A percentile compares a stretch with the other conserved stretches of the same genome.
These are phyloP conservation scores for Dinomys branickii DNA, from an alignment of 2,113 vertebrate genomes.

Conservation along the genomic window DNA sequence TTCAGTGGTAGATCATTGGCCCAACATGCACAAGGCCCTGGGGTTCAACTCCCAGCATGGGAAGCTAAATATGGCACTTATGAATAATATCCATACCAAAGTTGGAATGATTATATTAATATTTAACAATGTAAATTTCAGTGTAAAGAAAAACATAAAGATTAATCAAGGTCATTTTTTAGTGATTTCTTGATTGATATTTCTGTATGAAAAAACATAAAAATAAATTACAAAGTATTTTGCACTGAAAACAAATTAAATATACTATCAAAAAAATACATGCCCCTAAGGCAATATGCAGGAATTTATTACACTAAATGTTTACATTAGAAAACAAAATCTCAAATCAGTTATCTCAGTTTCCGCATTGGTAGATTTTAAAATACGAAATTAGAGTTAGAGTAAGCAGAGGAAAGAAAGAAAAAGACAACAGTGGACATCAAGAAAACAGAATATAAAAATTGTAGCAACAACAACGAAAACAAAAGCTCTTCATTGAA, in stretches of 20 bases:
- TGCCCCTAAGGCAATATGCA: not conserved
- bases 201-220: not conserved
- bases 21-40: not conserved
- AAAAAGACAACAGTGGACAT: not conserved
- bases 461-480: not conserved
- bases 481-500: not conserved
- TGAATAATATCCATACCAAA: not conserved
- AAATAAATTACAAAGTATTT: not conserved
- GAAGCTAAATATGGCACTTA: not conserved
- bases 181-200: not conserved
- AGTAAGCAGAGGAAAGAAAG: not conserved
- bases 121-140: not conserved
- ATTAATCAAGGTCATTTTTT: not conserved
- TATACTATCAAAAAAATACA: not conserved
- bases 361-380: not conserved
- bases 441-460: not conserved
- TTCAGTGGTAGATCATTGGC: not conserved
- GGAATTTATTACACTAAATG: not conserved
- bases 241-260: conserved; percentile 22
- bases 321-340: not conserved
- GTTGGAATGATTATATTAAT: not conserved
- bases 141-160: not conserved
- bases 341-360: not conserved
- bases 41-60: not conserved
- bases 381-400: not conserved